Evolutionary conservation across 2,888 invertebrate genomes (phyloP).

Genomic region (Punctoribates punctum): DNA sequence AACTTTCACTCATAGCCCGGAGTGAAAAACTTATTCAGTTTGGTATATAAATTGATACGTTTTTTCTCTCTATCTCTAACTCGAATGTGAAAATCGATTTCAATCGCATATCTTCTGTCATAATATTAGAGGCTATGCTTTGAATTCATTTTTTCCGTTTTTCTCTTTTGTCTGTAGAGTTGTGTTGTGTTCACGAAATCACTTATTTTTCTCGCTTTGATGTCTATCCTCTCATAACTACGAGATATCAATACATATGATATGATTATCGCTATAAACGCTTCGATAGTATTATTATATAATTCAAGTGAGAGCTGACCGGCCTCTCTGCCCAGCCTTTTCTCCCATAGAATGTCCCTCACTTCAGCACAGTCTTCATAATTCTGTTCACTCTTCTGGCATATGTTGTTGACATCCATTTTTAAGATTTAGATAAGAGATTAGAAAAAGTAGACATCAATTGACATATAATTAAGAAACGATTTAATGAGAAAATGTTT

Average conservation of each 20-base stretch:
- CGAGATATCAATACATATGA: too few species aligned
- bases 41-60: background rate
- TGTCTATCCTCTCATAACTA: background rate
- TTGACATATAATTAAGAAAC: background rate
- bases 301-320: background rate
- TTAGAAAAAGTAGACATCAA: background rate
- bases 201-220: background rate
- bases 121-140: slow-evolving; percentile 6
- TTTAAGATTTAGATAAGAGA: slow-evolving; percentile 1
- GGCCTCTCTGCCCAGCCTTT: background rate
- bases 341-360: too few species aligned
- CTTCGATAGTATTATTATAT: background rate
- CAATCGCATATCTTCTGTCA: slow-evolving; percentile 6
- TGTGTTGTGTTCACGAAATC: background rate
- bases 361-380: background rate
- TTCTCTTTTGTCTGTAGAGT: background rate
- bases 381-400: background rate
- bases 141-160: background rate
- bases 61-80: background rate
- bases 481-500: too few species aligned
- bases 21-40: background rate
- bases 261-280: background rate
- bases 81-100: background rate
- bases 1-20: background rate
- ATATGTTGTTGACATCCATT: slow-evolving; percentile 13